phyloP scores from a whole-genome alignment of 2,888 invertebrate species.

The Heliconius cydno region DNA sequence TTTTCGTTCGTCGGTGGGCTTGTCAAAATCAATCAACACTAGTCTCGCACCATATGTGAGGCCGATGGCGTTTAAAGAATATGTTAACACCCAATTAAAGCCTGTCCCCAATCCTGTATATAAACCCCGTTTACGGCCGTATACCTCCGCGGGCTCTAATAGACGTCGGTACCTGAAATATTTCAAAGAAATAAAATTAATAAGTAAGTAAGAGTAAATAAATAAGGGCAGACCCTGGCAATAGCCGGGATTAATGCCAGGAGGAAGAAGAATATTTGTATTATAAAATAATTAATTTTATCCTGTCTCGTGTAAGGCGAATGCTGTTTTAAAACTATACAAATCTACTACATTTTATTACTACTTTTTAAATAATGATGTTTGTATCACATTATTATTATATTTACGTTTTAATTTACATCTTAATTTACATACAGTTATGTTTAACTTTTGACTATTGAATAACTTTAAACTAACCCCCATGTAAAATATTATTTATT shows the following conservation, averaged over 20 bases:
- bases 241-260: too few species aligned
- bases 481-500: too few species aligned
- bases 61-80: slow-evolving; percentile 88
- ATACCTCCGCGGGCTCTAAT: slow-evolving; percentile 84
- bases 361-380: too few species aligned
- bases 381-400: too few species aligned
- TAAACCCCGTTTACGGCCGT: slow-evolving; percentile 86
- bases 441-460: not conserved
- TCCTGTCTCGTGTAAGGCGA: not conserved
- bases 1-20: slow-evolving; percentile 80
- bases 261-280: not conserved
- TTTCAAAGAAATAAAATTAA: not conserved
- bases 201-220: not conserved
- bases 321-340: not conserved
- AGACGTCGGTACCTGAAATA: slow-evolving; percentile 77
- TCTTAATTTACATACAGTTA: too few species aligned
- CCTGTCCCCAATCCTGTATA: slow-evolving; percentile 88
- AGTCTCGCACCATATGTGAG: slow-evolving; percentile 90
- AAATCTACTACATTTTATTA: too few species aligned
- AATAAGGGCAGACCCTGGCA: too few species aligned
- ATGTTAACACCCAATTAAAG: slow-evolving; percentile 89
- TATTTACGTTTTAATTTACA: too few species aligned
- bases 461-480: too few species aligned
- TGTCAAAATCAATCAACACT: slow-evolving; percentile 84
- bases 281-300: not conserved